These are phyloP conservation scores for Parasteatoda lunata DNA, from an alignment of 2,888 invertebrate species.

Conservation along the genomic window DNA sequence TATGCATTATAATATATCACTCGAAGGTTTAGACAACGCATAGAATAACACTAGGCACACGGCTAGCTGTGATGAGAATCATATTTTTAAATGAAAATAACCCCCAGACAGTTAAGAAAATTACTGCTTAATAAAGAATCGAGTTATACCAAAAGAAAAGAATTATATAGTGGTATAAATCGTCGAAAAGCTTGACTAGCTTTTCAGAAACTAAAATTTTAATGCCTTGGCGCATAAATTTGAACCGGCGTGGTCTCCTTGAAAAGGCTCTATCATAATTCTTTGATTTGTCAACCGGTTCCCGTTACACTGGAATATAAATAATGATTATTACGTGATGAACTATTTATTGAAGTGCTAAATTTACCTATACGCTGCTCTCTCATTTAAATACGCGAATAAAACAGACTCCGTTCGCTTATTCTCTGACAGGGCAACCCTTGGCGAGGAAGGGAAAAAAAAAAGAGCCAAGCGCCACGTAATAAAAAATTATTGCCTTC, in stretches of 20 bases:
- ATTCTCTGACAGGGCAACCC: not conserved
- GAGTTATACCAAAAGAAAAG: not conserved
- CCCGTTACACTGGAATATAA: slow-evolving; percentile 49
- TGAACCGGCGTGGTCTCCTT: not conserved
- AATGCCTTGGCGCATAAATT: not conserved
- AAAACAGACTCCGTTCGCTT: slow-evolving; percentile 3
- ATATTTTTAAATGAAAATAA: no score
- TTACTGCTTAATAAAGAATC: not conserved
- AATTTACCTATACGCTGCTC: slow-evolving; percentile 42
- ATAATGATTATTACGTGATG: slow-evolving; percentile 65
- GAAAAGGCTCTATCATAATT: not conserved
- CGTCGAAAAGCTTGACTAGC: not conserved
- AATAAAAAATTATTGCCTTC: slow-evolving; percentile 59
- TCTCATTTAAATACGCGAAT: slow-evolving; percentile 47
- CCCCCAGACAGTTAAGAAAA: no score
- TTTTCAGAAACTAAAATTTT: not conserved
- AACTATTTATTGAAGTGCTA: slow-evolving; percentile 61
- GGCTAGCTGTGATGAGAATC: no score
- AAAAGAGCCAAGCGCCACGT: slow-evolving; percentile 11
- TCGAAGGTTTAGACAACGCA: no score
- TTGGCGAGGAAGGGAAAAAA: not conserved
- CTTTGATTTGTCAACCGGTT: slow-evolving; percentile 30
- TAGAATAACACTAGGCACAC: no score
- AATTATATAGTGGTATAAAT: not conserved
- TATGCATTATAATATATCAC: no score